These are phyloP conservation scores for Lysandra coridon DNA, from an alignment of 2,888 invertebrate species.

Conservation along the genomic window DNA sequence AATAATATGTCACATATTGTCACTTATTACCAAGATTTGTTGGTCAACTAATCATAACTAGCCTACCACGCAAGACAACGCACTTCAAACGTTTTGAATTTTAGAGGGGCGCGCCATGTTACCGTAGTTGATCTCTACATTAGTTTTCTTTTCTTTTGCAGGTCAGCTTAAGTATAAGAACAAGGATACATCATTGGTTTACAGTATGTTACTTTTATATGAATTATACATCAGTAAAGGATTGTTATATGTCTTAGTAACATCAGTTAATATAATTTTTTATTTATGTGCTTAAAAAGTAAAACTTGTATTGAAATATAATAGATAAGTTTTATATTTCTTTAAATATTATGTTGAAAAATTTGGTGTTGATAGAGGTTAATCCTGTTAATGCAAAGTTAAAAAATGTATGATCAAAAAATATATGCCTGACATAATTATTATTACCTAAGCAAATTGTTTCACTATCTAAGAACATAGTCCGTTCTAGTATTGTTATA, in stretches of 20 bases:
- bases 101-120: too few relatives aligned
- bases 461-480: neutral
- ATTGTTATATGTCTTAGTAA: neutral
- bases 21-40: too few relatives aligned
- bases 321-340: neutral
- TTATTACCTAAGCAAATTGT: neutral
- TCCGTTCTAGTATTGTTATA: too few relatives aligned
- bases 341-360: neutral
- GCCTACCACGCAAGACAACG: too few relatives aligned
- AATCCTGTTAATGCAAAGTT: neutral
- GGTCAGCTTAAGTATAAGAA: slow-evolving; percentile 4
- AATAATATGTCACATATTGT: too few relatives aligned
- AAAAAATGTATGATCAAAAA: neutral
- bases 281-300: neutral
- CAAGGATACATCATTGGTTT: neutral
- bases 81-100: too few relatives aligned
- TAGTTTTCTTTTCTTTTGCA: neutral
- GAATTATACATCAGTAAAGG: neutral
- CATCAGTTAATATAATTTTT: neutral
- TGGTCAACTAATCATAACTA: too few relatives aligned
- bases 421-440: neutral
- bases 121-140: too few relatives aligned
- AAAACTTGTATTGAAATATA: neutral
- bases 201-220: neutral
- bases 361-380: neutral